These are phyloP conservation scores for Philhelius pedissequus DNA, from an alignment of 2,888 invertebrate genomes.

Conservation along the genomic window DNA sequence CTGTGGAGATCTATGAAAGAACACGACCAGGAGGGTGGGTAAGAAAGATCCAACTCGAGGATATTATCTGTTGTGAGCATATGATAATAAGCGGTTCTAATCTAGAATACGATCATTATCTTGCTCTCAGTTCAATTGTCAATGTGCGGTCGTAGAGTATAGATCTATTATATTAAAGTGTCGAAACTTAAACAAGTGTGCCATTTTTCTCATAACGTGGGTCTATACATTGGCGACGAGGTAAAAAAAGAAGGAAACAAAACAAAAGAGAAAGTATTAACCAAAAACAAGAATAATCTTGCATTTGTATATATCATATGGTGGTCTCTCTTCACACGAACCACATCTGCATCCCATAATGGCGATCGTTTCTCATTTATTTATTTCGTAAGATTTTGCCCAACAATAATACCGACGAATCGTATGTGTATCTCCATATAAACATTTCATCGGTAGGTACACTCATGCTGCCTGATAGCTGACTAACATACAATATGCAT, in stretches of 20 bases:
- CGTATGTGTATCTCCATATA: too few relatives aligned
- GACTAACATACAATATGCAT: too few relatives aligned
- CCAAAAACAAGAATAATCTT: not conserved
- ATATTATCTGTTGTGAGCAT: too few relatives aligned
- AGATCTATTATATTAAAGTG: not conserved
- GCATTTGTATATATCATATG: too few relatives aligned
- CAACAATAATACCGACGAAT: too few relatives aligned
- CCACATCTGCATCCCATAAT: too few relatives aligned
- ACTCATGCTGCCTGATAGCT: too few relatives aligned
- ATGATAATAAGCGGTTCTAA: not conserved
- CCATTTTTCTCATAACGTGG: not conserved
- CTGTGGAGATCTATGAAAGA: conserved; percentile 40
- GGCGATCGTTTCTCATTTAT: too few relatives aligned
- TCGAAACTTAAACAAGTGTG: not conserved
- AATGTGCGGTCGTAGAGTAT: not conserved
- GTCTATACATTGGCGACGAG: not conserved
- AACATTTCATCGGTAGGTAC: too few relatives aligned
- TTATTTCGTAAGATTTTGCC: too few relatives aligned
- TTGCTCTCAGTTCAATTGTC: not conserved
- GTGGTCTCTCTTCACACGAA: too few relatives aligned
- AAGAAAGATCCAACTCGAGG: not conserved
- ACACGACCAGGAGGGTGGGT: not conserved
- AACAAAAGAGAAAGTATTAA: too few relatives aligned
- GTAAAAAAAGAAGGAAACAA: not conserved
- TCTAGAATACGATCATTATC: not conserved